Evolutionary conservation across 2,888 invertebrate species (phyloP).

Genomic region (Nephrotoma guestfalica): DNA sequence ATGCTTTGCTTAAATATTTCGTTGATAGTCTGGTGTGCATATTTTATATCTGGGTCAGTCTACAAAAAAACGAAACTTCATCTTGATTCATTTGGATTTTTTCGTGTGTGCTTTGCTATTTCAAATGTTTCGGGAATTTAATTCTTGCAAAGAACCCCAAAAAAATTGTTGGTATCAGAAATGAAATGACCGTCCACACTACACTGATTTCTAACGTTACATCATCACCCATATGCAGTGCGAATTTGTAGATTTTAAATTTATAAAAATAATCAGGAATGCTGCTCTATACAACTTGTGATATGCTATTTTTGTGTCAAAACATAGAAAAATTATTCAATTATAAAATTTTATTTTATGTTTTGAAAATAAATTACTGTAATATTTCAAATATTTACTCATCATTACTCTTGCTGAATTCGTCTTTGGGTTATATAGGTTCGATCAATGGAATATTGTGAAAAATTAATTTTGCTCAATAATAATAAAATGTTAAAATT

Average conservation of each 20-base stretch:
- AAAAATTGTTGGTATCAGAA: background rate
- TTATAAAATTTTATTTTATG: background rate
- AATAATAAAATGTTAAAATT: background rate
- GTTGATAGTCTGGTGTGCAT: background rate
- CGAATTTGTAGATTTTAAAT: background rate
- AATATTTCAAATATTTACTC: background rate
- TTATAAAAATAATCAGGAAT: background rate
- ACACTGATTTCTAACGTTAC: background rate
- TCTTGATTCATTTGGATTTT: background rate
- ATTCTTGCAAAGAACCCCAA: background rate
- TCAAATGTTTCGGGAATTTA: background rate
- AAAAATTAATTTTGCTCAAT: background rate
- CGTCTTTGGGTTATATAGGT: background rate
- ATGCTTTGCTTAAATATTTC: background rate
- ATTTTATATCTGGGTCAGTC: background rate
- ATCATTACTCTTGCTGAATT: background rate
- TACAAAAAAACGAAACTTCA: background rate
- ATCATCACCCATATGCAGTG: background rate
- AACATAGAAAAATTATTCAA: background rate
- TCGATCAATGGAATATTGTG: background rate
- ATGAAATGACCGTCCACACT: background rate
- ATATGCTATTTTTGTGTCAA: background rate
- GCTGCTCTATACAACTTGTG: background rate
- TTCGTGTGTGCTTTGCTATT: background rate
- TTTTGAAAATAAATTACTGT: background rate